A percentile compares a stretch with the other conserved stretches of the same genome.
Conservation (phyloP, 2,888 invertebrate genomes). For the Eilema griseolum region DNA sequence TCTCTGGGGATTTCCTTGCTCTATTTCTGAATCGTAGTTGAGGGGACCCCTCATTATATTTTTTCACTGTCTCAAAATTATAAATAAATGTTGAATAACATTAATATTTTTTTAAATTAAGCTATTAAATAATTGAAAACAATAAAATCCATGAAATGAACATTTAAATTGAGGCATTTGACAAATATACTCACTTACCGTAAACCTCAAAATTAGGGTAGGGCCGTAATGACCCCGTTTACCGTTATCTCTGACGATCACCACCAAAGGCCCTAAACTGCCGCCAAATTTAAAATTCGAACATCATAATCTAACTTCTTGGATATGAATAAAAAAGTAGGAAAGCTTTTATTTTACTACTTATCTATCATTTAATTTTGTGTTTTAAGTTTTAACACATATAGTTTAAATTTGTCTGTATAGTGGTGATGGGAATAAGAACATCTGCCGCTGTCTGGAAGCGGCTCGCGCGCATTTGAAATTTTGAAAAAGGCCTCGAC, state of each 20-base stretch:
- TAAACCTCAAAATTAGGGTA: constrained; percentile 68
- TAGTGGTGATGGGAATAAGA: constrained; percentile 49
- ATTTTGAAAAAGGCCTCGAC: constrained; percentile 79
- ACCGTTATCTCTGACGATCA: constrained; percentile 79
- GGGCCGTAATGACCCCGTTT: constrained; percentile 81
- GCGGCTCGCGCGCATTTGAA: constrained; percentile 81
- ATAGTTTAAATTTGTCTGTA: constrained; percentile 53
- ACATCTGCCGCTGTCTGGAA: constrained; percentile 81
- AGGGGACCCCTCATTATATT: background rate
- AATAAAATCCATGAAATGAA: constrained; percentile 72
- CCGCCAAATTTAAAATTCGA: constrained; percentile 81
- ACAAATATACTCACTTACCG: constrained; percentile 77
- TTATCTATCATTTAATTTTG: constrained; percentile 38
- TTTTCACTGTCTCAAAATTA: constrained; percentile 64
- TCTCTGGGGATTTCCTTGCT: constrained; percentile 62
- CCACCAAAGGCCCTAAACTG: constrained; percentile 72
- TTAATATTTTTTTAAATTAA: constrained; percentile 56
- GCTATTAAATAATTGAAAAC: constrained; percentile 75
- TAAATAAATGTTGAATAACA: constrained; percentile 46
- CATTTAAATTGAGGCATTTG: constrained; percentile 70
- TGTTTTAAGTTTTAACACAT: constrained; percentile 42
- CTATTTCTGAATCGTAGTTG: constrained; percentile 71
- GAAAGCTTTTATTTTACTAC: constrained; percentile 44
- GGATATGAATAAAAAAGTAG: constrained; percentile 55
- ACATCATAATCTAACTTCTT: constrained; percentile 82